Evolutionary conservation across 1,140 invertebrate genomes (phyloP).

Genomic region (Lysiphlebus fabarum): DNA sequence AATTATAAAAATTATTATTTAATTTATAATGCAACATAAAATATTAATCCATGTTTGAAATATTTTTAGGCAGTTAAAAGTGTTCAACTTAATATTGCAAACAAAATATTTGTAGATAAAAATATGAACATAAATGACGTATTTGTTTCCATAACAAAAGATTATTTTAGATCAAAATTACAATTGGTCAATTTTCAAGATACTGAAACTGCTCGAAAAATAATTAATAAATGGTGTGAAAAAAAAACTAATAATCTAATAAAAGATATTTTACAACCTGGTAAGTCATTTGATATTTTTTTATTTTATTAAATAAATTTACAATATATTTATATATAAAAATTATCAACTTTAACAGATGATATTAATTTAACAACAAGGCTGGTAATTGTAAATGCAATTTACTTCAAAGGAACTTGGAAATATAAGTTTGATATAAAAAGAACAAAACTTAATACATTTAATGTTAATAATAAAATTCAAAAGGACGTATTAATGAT

Average conservation of each 20-base stretch:
- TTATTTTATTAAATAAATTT: too few relatives aligned
- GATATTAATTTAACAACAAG: constrained; percentile 45
- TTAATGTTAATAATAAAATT: constrained; percentile 45
- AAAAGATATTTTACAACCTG: constrained; percentile 60
- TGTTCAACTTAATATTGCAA: constrained; percentile 61
- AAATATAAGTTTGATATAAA: constrained; percentile 43
- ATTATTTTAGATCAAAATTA: constrained; percentile 54
- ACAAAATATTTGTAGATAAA: constrained; percentile 62
- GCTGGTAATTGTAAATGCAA: constrained; percentile 74
- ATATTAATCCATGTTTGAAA: background rate
- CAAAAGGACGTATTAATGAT: constrained; percentile 51
- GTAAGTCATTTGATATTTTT: too few relatives aligned
- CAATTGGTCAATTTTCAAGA: constrained; percentile 58
- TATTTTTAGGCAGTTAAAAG: constrained; percentile 39
- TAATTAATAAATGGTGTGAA: constrained; percentile 72
- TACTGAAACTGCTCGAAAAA: constrained; percentile 45
- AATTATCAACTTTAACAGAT: too few relatives aligned
- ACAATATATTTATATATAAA: too few relatives aligned
- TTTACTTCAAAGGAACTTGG: constrained; percentile 76
- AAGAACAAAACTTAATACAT: constrained; percentile 44
- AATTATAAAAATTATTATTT: background rate
- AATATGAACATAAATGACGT: constrained; percentile 36
- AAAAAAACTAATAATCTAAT: constrained; percentile 72
- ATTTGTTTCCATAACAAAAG: constrained; percentile 5
- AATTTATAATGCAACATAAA: too few relatives aligned